Evolutionary conservation across 2,797 vertebrate species (phyloP).

Genomic region (Florisuga fusca): DNA sequence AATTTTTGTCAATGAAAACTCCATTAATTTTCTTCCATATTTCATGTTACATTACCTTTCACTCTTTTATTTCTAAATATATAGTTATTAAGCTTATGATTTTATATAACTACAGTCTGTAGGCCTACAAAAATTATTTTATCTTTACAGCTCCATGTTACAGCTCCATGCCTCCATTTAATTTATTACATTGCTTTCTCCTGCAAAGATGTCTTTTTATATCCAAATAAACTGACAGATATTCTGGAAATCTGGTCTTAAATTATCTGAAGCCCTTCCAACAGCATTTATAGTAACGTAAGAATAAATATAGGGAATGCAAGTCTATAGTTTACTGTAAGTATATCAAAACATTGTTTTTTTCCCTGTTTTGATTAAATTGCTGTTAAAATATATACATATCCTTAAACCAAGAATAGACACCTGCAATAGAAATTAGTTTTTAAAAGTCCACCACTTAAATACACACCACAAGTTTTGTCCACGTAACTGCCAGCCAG

Average conservation of each 20-base stretch:
- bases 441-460: neutral
- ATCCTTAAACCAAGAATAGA: neutral
- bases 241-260: constrained; percentile 25
- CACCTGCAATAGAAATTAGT: neutral
- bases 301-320: neutral
- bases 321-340: constrained; percentile 27
- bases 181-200: constrained; percentile 7
- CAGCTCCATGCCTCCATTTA: neutral
- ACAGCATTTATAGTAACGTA: neutral
- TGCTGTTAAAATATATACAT: neutral
- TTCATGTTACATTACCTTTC: neutral
- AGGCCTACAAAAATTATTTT: constrained; percentile 24
- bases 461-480: neutral
- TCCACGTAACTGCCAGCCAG: neutral
- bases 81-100: neutral
- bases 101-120: neutral
- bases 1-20: neutral
- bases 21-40: neutral
- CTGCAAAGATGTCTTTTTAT: constrained; percentile 11
- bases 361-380: neutral
- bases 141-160: constrained; percentile 49
- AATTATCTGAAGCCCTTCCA: constrained; percentile 45
- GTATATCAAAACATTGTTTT: neutral
- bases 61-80: neutral
- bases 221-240: constrained; percentile 33